Evolutionary conservation across 2,113 vertebrate species (phyloP), one percentile per base, ranked within the genome.

Genomic region (Garra rufa): DNA sequence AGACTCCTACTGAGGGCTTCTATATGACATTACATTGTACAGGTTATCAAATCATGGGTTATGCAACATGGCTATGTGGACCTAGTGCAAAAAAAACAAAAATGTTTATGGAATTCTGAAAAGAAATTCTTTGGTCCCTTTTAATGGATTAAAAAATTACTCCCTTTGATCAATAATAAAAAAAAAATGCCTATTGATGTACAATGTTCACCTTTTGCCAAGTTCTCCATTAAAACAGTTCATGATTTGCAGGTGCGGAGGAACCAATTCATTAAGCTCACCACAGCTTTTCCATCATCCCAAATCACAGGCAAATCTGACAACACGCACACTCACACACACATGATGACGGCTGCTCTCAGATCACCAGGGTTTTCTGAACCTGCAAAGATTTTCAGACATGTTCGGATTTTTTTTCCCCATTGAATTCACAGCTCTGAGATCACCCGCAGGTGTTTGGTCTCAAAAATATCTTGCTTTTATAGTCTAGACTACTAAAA

Each of bases 41-140:
- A 82, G 50, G 73, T 65, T 75, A 78, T 73, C 21, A 21, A 83
- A 83, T 70, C 28, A 61, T 52, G 48, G 55, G 13, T 41, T 57
- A 34, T 19, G 46, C 43, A 85, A 26, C 44, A 61, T 30, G 8
- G 46, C 17, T 26, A 13, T 43, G 13, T 34, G 43, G 41, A 81
- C 61, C 61, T 67, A 81, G 44, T 48, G 61, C 59, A 67, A 81
- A 50, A 34, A 34, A 34, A 81, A 30, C 0, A 30, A 48, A 65
- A 65, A 17, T 43, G n/a, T 63, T 61, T 38, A 84, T 77, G 88
- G 74, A 69, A 41, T 70, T 73, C 83, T 84, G 85, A 63, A 21
- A 21, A 59, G 34, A 87, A 87, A 90, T 61, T 88, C 86, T 93
- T 93, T 92, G 92, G 92, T 93, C 87, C 57, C 46, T 92, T 76